Evolutionary conservation across 2,797 vertebrate species (phyloP), one percentile per base, ranked within the genome.

Genomic region (Otolemur crassicaudatus): DNA sequence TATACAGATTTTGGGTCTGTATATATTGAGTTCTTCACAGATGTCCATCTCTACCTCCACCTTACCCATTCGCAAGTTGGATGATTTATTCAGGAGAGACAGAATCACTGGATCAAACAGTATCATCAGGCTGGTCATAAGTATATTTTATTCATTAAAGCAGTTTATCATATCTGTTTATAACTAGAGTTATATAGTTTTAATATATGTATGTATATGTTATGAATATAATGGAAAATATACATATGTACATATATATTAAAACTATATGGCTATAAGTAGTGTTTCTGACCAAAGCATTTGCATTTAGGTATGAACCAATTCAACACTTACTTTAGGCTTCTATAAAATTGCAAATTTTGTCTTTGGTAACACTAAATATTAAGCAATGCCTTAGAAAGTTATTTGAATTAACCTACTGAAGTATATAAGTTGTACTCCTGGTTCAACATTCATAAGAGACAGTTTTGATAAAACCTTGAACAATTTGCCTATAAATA

Each of bases 341-440:
- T 81, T 70, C 46, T 76, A 76, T 20, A 81, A 85, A 92, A 73
- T 2, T 40, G 13, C 3, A 82, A 58, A 58, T 75, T 43, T 89
- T 91, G 75, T 31, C 58, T 12, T 12, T 49, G 46, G 20, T n/a
- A 96, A 60, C 11, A 46, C 25, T 43, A 94, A 87, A 90, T 95
- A 69, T 29, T 95, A 85, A 95, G 34, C 10, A 86, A 16, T 58
- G 11, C 2, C 23, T 22, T 94, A 63, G 46, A 76, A 69, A 95
- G 31, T 60, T 67, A 87, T 90, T 97, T 89, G 65, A 22, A 95
- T 93, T 22, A 72, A 69, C 65, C 56, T 87, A 89, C 29, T 90
- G 29, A 93, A 89, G 40, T 88, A 53, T 91, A 69, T 73, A 76
- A 93, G 84, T 77, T 16, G 16, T 94, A 90, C 40, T 88, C 5